Evolutionary conservation across 2,113 vertebrate genomes (phyloP).

Genomic region (Shinisaurus crocodilurus): DNA sequence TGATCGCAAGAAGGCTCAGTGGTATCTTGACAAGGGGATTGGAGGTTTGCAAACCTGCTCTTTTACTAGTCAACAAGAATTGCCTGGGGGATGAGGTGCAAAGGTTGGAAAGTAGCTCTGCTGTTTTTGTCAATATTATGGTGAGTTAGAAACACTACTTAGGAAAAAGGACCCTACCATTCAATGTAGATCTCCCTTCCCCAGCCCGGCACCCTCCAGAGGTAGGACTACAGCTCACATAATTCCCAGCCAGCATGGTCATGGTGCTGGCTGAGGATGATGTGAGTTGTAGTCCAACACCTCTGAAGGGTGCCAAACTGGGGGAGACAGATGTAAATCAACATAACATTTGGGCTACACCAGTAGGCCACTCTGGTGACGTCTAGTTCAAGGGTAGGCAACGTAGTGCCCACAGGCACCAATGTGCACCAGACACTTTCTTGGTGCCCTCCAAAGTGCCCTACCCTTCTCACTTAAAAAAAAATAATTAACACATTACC

Average conservation of each 20-base stretch:
- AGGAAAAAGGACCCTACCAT: background rate
- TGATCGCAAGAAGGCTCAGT: constrained; percentile 97
- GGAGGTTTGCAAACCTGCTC: constrained; percentile 82
- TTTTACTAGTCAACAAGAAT: background rate
- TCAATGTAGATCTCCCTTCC: background rate
- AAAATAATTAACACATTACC: no score
- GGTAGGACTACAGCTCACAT: background rate
- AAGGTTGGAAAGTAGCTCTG: background rate
- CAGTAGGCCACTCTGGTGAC: background rate
- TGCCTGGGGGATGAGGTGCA: background rate
- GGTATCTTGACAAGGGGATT: constrained; percentile 98
- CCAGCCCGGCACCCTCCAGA: background rate
- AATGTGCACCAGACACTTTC: no score
- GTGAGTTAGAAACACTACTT: background rate
- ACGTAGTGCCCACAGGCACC: no score
- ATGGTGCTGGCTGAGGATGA: background rate
- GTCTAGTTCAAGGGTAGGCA: no score
- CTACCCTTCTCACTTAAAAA: no score
- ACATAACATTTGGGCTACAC: background rate
- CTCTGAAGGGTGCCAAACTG: background rate
- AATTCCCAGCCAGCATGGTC: background rate
- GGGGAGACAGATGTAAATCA: no score
- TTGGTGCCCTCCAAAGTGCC: no score
- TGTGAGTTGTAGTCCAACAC: background rate
- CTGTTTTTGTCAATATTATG: background rate